A percentile compares a stretch with the other conserved stretches of the same genome.
These are phyloP conservation scores for Scatophagus argus DNA, from an alignment of 2,113 vertebrate species.

Conservation along the genomic window DNA sequence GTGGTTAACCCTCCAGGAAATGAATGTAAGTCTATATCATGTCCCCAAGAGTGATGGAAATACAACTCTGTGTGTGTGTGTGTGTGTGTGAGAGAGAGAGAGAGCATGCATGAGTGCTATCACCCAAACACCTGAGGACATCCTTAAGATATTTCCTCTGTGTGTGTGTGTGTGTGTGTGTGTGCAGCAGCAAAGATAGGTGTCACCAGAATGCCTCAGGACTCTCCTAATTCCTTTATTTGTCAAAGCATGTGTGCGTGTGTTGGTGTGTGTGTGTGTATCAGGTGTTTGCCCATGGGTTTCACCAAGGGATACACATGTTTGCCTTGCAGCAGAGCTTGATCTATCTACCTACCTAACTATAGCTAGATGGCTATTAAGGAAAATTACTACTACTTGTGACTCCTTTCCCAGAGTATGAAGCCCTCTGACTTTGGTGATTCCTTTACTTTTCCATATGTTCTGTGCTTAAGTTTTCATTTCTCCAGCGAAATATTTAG, in stretches of 20 bases:
- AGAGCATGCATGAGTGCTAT: slow-evolving; percentile 3
- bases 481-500: not conserved
- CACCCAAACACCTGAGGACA: slow-evolving; percentile 41
- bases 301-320: slow-evolving; percentile 22
- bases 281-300: slow-evolving; percentile 49
- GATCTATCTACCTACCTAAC: not conserved
- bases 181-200: not conserved
- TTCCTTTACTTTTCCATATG: not conserved
- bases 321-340: slow-evolving; percentile 27
- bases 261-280: slow-evolving; percentile 26
- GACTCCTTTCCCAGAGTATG: not conserved
- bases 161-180: not conserved
- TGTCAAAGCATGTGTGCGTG: slow-evolving; percentile 13
- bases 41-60: too few relatives aligned
- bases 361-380: not conserved
- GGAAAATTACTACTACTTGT: too few relatives aligned
- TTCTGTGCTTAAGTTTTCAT: too few relatives aligned
- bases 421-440: not conserved
- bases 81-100: not conserved
- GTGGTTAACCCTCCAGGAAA: too few relatives aligned
- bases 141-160: slow-evolving; percentile 1
- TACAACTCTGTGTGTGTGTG: too few relatives aligned
- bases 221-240: slow-evolving; percentile 20
- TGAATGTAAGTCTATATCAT: too few relatives aligned
- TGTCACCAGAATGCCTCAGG: slow-evolving; percentile 55